Evolutionary conservation across 2,113 vertebrate species (phyloP).

Genomic region (Oriolus oriolus): DNA sequence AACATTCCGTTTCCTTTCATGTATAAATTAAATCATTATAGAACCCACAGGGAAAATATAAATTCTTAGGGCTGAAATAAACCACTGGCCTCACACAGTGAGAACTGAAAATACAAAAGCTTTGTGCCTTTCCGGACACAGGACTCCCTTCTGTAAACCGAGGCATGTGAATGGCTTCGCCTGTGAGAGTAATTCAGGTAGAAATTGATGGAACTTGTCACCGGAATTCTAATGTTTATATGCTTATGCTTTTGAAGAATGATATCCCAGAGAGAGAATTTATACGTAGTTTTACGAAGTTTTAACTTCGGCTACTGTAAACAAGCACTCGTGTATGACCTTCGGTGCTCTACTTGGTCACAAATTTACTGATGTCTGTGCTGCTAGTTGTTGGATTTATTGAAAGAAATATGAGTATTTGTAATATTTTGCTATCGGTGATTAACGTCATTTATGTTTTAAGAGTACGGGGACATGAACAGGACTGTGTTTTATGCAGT

Average conservation of each 20-base stretch:
- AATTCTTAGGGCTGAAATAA: neutral
- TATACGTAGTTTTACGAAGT: neutral
- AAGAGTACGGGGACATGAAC: neutral
- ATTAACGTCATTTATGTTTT: fast-evolving
- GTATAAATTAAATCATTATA: conserved; percentile 54
- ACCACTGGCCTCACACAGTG: neutral
- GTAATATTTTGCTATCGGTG: neutral
- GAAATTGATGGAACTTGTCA: neutral
- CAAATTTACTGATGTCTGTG: neutral
- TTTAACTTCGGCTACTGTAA: neutral
- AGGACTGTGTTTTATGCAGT: neutral
- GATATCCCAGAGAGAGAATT: neutral
- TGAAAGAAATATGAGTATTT: neutral
- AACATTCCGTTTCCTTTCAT: conserved; percentile 45
- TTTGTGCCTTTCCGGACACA: neutral
- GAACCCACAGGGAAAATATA: conserved; percentile 14
- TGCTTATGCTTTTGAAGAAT: neutral
- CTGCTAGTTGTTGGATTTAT: neutral
- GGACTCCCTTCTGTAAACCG: neutral
- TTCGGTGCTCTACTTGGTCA: neutral
- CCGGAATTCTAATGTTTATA: neutral
- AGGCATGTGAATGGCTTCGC: neutral
- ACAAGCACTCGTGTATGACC: neutral
- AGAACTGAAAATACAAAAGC: conserved; percentile 7
- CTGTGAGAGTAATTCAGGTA: neutral